Evolutionary conservation across 2,113 vertebrate genomes (phyloP).

Genomic region (Zosterops hypoxanthus): DNA sequence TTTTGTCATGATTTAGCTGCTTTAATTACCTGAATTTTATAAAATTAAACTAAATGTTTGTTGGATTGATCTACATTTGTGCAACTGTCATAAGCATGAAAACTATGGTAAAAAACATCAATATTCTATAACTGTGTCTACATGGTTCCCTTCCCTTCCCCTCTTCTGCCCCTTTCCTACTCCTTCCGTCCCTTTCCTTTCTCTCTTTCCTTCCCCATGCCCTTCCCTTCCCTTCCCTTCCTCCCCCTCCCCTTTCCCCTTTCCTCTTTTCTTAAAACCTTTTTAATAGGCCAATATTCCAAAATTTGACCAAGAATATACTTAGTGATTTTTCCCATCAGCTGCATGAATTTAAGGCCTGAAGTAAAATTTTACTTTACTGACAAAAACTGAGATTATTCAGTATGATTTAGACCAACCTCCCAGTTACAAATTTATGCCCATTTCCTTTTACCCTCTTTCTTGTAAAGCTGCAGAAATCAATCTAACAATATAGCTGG

Average conservation of each 20-base stretch:
- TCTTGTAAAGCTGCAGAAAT: not conserved
- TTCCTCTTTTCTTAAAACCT: not conserved
- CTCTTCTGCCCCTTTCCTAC: no score
- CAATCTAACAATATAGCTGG: not conserved
- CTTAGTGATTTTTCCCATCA: not conserved
- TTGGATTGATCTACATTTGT: not conserved
- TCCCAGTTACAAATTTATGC: not conserved
- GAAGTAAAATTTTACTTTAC: not conserved
- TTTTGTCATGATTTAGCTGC: not conserved
- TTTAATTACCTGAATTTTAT: not conserved
- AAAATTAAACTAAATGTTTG: not conserved
- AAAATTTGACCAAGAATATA: not conserved
- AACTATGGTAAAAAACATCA: not conserved
- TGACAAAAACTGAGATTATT: not conserved
- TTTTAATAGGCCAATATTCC: not conserved
- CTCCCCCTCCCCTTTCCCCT: no score
- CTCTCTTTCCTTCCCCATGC: no score
- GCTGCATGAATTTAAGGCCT: not conserved
- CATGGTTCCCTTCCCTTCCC: no score
- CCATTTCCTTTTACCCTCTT: not conserved
- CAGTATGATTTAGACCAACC: not conserved
- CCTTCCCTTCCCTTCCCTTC: no score
- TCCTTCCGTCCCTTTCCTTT: no score
- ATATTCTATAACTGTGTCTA: not conserved
- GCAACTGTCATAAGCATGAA: not conserved